Conservation (phyloP, 2,888 invertebrate genomes). For the Augiades crinisus region DNA sequence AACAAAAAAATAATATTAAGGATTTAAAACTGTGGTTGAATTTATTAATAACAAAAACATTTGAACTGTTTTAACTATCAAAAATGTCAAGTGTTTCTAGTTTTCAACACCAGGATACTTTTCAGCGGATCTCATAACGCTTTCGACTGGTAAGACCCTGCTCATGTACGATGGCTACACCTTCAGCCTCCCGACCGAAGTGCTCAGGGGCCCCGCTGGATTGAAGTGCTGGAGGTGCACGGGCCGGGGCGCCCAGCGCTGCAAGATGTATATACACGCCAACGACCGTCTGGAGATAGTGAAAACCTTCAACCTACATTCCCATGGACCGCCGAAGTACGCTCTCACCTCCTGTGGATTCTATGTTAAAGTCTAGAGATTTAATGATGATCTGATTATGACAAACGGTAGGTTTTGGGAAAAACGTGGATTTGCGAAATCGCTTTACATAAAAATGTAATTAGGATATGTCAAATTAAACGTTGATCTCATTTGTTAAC, state of each 20-base stretch:
- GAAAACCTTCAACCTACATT: conserved; percentile 29
- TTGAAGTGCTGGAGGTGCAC: conserved; percentile 32
- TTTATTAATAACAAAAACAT: too few relatives aligned
- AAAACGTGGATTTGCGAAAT: too few relatives aligned
- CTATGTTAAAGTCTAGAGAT: conserved; percentile 20
- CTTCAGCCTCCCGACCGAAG: conserved; percentile 29
- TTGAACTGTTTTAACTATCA: too few relatives aligned
- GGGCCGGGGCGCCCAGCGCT: conserved; percentile 27
- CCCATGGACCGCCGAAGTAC: conserved; percentile 33
- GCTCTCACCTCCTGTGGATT: conserved; percentile 24
- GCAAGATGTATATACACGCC: conserved; percentile 31
- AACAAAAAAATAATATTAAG: too few relatives aligned
- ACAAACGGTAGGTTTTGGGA: too few relatives aligned
- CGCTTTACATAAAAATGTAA: too few relatives aligned
- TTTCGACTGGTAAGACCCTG: conserved; percentile 25
- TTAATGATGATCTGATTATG: not conserved
- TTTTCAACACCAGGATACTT: too few relatives aligned
- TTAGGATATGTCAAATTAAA: too few relatives aligned
- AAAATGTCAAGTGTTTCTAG: too few relatives aligned
- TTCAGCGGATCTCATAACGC: conserved; percentile 28
- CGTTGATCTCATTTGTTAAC: too few relatives aligned
- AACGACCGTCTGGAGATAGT: conserved; percentile 15
- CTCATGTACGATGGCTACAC: conserved; percentile 35
- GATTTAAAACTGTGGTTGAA: too few relatives aligned
- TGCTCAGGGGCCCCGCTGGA: conserved; percentile 12